Conservation (phyloP, 64 coral and sea anemone species). For the Stichodactyla helianthus region DNA sequence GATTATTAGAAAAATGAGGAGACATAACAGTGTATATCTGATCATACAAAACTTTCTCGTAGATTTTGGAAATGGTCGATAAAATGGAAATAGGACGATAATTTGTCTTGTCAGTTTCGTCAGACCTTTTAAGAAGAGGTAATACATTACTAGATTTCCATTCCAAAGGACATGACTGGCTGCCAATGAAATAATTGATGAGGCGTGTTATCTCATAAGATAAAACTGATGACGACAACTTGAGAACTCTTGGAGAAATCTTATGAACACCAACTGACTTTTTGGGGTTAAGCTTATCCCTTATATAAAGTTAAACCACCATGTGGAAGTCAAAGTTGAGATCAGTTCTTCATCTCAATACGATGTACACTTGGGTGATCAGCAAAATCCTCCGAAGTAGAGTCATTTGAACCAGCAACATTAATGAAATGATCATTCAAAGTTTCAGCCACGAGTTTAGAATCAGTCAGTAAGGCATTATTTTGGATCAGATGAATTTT, state of each 20-base stretch:
- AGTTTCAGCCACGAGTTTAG: background rate
- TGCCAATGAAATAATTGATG: no score
- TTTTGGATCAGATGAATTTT: background rate
- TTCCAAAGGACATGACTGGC: no score
- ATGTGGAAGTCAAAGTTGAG: background rate
- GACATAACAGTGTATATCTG: slow-evolving; percentile 29
- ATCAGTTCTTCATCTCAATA: background rate
- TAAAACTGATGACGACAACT: background rate
- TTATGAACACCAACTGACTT: background rate
- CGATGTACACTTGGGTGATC: background rate
- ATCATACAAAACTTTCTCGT: background rate
- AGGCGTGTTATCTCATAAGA: no score
- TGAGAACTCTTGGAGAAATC: background rate
- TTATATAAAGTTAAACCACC: background rate
- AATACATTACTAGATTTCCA: no score
- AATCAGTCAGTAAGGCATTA: background rate
- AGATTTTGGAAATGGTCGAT: no score
- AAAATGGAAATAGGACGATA: no score
- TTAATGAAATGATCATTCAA: background rate
- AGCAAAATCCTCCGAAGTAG: background rate
- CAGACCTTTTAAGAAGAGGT: no score
- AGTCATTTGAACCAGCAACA: background rate
- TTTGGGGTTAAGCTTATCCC: background rate
- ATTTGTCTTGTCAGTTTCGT: no score
- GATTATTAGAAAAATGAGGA: slow-evolving; percentile 16